phyloP scores from a whole-genome alignment of 2,113 vertebrate genomes.

The Eidolon helvum region DNA sequence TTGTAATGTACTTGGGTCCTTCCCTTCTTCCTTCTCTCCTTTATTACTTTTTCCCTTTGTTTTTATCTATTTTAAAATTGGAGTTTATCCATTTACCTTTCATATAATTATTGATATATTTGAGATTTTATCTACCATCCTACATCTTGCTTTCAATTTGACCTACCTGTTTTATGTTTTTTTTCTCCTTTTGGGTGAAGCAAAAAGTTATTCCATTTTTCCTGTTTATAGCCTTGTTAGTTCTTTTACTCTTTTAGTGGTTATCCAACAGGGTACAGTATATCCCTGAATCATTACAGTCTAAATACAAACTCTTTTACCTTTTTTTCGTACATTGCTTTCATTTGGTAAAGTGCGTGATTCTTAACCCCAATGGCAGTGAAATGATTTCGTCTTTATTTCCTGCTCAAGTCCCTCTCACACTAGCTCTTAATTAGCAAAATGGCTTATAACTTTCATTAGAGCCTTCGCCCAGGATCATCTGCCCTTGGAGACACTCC shows the following conservation, averaged over 20 bases:
- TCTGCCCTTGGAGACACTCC: background rate
- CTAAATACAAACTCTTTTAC: background rate
- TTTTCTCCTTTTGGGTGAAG: background rate
- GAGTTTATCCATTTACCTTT: background rate
- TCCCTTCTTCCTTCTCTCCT: background rate
- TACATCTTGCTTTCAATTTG: background rate
- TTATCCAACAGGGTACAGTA: background rate
- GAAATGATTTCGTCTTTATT: background rate
- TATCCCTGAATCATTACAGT: background rate
- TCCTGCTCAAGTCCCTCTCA: background rate
- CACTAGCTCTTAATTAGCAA: background rate
- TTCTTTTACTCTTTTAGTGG: background rate
- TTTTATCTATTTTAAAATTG: background rate
- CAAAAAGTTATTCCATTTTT: background rate
- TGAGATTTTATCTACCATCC: background rate
- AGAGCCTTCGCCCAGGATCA: background rate
- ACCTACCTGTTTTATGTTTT: background rate
- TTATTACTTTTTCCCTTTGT: background rate
- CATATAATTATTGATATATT: background rate
- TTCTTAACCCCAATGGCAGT: background rate
- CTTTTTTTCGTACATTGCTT: background rate
- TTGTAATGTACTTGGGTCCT: background rate
- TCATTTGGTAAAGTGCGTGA: background rate
- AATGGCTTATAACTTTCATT: background rate
- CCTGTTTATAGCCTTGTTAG: background rate